These are phyloP conservation scores for Lochmaea crataegi DNA, from an alignment of 2,888 invertebrate species.

Conservation along the genomic window DNA sequence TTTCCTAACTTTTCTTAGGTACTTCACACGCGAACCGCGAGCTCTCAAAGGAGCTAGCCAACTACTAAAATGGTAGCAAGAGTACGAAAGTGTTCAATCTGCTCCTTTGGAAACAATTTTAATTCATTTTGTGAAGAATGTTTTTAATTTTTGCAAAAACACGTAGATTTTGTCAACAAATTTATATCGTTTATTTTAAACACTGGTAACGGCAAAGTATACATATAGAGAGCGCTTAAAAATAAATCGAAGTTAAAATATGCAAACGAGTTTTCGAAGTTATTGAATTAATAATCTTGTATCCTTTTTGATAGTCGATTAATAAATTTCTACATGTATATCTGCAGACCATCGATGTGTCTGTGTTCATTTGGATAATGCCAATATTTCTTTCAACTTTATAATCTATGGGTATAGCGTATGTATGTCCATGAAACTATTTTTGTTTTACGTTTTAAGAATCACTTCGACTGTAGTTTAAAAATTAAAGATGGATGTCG, in stretches of 20 bases:
- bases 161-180: too few species aligned
- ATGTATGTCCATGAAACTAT: background rate
- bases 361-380: conserved; percentile 47
- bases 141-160: too few species aligned
- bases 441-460: background rate
- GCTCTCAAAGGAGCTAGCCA: too few species aligned
- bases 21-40: too few species aligned
- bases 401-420: conserved; percentile 33
- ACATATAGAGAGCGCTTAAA: conserved; percentile 24
- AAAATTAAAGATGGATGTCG: too few species aligned
- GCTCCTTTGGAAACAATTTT: too few species aligned
- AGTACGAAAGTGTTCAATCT: too few species aligned
- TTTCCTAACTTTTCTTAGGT: too few species aligned
- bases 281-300: conserved; percentile 57
- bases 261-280: conserved; percentile 51
- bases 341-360: conserved; percentile 45
- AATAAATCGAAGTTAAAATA: conserved; percentile 45
- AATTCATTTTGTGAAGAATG: too few species aligned
- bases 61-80: too few species aligned
- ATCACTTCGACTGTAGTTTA: background rate
- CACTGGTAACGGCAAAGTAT: background rate
- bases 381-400: conserved; percentile 49
- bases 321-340: conserved; percentile 50
- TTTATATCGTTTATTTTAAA: too few species aligned
- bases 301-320: conserved; percentile 47